Evolutionary conservation across 2,113 vertebrate genomes (phyloP).

Genomic region (Puntigrus tetrazona): DNA sequence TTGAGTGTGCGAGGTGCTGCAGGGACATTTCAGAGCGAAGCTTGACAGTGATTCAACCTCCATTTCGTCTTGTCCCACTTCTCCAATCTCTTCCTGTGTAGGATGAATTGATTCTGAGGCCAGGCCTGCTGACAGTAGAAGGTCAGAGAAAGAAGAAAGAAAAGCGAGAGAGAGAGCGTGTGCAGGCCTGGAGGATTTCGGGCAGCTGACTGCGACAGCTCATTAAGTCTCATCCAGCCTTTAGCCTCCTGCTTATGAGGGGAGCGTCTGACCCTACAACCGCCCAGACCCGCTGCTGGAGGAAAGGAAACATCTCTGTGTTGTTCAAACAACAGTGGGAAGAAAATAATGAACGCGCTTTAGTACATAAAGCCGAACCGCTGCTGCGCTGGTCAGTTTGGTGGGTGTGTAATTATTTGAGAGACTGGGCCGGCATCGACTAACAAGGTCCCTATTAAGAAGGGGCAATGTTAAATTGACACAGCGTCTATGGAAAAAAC

Average conservation of each 20-base stretch:
- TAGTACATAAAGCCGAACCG: conserved; percentile 19
- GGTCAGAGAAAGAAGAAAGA: conserved; percentile 40
- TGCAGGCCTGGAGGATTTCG: conserved; percentile 59
- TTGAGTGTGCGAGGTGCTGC: not conserved
- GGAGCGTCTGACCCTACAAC: conserved; percentile 55
- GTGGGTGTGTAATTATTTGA: conserved; percentile 42
- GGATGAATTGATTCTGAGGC: conserved; percentile 63
- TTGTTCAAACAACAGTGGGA: conserved; percentile 47
- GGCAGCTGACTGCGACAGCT: conserved; percentile 65
- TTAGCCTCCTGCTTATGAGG: conserved; percentile 59
- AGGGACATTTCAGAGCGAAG: conserved; percentile 26
- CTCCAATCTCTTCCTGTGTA: conserved; percentile 57
- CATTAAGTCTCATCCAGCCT: conserved; percentile 68
- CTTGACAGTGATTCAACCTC: conserved; percentile 60
- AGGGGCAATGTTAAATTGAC: not conserved
- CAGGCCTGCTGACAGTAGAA: conserved; percentile 47
- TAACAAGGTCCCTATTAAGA: not conserved
- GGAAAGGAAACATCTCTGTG: conserved; percentile 34
- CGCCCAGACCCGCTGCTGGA: conserved; percentile 36
- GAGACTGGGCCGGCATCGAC: not conserved
- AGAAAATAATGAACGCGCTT: conserved; percentile 54
- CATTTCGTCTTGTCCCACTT: conserved; percentile 52
- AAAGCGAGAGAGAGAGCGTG: not conserved
- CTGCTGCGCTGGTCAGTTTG: conserved; percentile 14
- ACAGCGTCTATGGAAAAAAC: not conserved